phyloP scores from a whole-genome alignment of 2,888 invertebrate species.

The Mantis religiosa region DNA sequence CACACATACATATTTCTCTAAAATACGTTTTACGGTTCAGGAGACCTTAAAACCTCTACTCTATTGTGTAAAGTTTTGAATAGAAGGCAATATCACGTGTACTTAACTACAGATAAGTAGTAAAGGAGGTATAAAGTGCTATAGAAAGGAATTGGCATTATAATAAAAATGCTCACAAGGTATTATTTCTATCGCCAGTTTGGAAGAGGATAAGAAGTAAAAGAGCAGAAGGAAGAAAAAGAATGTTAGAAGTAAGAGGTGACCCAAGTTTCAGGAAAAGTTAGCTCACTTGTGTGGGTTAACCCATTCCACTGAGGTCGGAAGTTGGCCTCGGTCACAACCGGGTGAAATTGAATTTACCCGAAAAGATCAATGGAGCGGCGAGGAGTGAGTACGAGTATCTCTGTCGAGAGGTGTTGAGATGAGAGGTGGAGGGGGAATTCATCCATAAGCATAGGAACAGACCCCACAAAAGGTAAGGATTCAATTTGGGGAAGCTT shows the following conservation, averaged over 20 bases:
- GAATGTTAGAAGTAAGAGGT: background rate
- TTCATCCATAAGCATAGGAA: background rate
- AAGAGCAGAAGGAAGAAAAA: background rate
- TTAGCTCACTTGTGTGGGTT: background rate
- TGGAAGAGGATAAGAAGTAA: background rate
- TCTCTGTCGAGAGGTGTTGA: background rate
- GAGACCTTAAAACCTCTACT: too few relatives aligned
- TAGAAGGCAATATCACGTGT: too few relatives aligned
- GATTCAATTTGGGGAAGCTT: background rate
- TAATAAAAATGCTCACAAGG: too few relatives aligned
- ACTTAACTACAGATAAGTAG: too few relatives aligned
- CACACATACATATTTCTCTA: too few relatives aligned
- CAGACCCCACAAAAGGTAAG: background rate
- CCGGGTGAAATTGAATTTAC: constrained; percentile 10
- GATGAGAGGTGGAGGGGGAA: too few relatives aligned
- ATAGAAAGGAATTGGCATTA: too few relatives aligned
- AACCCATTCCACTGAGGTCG: background rate
- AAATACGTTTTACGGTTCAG: too few relatives aligned
- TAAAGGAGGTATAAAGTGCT: too few relatives aligned
- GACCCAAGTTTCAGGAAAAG: background rate
- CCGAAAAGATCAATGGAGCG: constrained; percentile 3
- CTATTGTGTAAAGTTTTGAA: too few relatives aligned
- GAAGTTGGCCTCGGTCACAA: background rate
- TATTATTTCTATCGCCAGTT: background rate
- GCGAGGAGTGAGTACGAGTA: background rate